A percentile compares a stretch with the other conserved stretches of the same genome.
Conservation (phyloP, 2,797 vertebrate genomes). For the Falco berigora region DNA sequence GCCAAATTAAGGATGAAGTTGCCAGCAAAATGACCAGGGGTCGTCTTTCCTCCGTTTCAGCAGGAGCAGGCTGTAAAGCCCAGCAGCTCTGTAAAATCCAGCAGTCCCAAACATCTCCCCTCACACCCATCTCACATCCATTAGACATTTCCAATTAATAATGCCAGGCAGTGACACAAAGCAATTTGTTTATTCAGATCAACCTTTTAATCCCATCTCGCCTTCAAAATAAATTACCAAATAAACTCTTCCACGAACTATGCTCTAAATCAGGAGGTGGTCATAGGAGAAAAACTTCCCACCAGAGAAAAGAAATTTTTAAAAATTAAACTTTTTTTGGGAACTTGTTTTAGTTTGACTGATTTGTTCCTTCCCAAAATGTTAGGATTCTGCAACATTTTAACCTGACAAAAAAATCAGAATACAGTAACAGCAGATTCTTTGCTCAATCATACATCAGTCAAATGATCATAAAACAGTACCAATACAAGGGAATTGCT, state of each 20-base stretch:
- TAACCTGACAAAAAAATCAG: neutral
- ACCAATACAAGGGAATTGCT: neutral
- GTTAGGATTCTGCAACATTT: neutral
- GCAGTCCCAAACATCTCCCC: neutral
- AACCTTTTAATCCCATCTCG: slow-evolving; percentile 7
- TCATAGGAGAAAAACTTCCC: neutral
- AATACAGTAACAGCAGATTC: neutral
- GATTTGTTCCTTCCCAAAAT: neutral
- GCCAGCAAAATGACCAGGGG: accelerated
- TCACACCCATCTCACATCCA: neutral
- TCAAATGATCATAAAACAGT: neutral
- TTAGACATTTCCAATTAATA: neutral
- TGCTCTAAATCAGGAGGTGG: neutral
- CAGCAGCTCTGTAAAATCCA: neutral
- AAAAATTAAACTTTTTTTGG: neutral
- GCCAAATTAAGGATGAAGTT: neutral
- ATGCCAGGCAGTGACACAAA: neutral
- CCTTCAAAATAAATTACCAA: slow-evolving; percentile 40
- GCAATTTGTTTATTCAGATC: slow-evolving; percentile 31
- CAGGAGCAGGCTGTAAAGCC: neutral
- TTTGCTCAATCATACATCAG: neutral
- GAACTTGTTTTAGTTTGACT: neutral
- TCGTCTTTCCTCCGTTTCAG: neutral
- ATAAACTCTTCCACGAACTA: slow-evolving; percentile 9
- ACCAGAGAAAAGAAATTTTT: neutral